Evolutionary conservation across 2,113 vertebrate species (phyloP), one percentile per base, ranked within the genome.

Genomic region (Suncus etruscus): DNA sequence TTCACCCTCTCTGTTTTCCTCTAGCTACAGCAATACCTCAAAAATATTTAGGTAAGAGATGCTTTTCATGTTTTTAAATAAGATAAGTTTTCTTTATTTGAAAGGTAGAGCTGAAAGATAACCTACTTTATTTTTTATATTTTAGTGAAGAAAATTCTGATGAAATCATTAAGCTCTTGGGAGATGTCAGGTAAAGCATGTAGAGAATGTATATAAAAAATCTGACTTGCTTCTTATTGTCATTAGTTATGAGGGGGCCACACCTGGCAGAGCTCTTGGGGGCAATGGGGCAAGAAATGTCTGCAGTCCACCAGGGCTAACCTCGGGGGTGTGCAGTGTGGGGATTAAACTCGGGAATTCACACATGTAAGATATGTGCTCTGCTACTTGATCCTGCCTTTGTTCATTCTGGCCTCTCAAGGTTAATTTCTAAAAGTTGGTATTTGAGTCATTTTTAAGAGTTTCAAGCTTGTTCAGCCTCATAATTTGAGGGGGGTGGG

Each of bases 71-170:
- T 91, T 79, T 63, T 89, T 77, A 92, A 94, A 2, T 78, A 77
- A 76, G 47, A 58, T 48, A 29, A 74, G 82, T 14, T 91, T 89
- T 91, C 83, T 75, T 89, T 89, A 81, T 61, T 78, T 9, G 3
- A 3, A 72, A 75, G 73, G 25, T 18, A 63, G 11, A 31, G 18
- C 83, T 69, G 45, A 90, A 79, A 77, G 20, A 66, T 96, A 90
- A 93, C 72, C 1, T 79, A 89, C 72, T 91, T 51, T 69, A 63
- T 69, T 47, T 97, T 85, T 95, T 31, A 24, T 92, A 87, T 98
- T 97, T 87, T 97, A 99, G 99, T 97, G 99, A 99, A 96, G 99
- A 99, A 97, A 99, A 99, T 92, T 99, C 99, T 51, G 99, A 99
- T 96, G 99, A 99, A 96, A 99, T 99, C 91, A 98, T 99, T 97